phyloP scores from a whole-genome alignment of 2,888 invertebrate genomes.

The Acanthacorydalis orientalis region DNA sequence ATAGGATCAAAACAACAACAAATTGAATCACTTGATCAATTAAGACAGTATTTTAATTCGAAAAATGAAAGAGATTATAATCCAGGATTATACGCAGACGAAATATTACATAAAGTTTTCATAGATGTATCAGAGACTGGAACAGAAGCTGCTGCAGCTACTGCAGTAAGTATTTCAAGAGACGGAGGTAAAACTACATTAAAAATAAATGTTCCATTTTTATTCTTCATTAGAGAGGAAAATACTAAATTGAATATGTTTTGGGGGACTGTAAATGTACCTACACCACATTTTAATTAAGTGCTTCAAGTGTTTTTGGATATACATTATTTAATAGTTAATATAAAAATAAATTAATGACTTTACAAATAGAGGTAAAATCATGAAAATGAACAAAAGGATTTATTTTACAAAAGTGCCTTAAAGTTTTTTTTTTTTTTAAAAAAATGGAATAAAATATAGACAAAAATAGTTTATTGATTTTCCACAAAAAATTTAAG shows the following conservation, averaged over 20 bases:
- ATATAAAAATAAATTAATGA: no score
- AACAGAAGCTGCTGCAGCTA: constrained; percentile 54
- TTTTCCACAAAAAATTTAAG: no score
- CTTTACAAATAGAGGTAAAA: no score
- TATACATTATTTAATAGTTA: not conserved
- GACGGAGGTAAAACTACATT: constrained; percentile 33
- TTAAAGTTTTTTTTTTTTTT: no score
- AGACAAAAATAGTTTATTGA: no score
- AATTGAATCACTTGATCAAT: no score
- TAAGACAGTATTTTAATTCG: no score
- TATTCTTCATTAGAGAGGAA: constrained; percentile 56
- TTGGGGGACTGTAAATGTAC: constrained; percentile 49
- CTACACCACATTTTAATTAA: constrained; percentile 22
- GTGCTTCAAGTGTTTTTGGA: not conserved
- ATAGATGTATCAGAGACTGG: constrained; percentile 49
- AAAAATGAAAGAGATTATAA: constrained; percentile 19
- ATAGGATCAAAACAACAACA: no score
- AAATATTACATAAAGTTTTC: constrained; percentile 47
- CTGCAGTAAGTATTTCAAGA: constrained; percentile 36
- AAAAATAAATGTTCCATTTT: constrained; percentile 51
- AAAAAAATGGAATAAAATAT: no score
- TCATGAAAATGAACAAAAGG: no score
- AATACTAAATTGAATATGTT: constrained; percentile 47
- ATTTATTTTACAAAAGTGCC: no score
- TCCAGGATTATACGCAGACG: constrained; percentile 43